Base-by-base conservation (phyloP, 2,888 invertebrate species). In the Herminia tarsipennalis region DNA sequence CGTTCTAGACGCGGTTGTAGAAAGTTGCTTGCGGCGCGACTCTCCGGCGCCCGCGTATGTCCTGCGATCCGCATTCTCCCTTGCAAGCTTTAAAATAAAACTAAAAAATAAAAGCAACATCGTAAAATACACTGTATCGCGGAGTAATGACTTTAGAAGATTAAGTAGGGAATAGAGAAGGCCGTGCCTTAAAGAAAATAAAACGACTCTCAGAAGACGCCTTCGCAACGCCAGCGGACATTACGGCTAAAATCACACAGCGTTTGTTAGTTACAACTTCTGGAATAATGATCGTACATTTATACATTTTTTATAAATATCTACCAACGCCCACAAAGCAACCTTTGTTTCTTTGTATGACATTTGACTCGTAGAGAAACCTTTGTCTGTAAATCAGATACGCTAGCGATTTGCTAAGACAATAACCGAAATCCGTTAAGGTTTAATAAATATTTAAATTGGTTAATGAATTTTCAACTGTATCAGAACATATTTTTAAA, bases 1-100 rank as follows among this genome's bases (percentile, higher is more conserved):
- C 78, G 86, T 78, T 91, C 86, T 90, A 90, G 88, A 90, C 88
- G 83, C 81, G 76, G 81, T 74, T 79, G 91, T 91, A 91, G 91
- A 91, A 91, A 91, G 91, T 90, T 88, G 88, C 78, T 88, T 82
- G 89, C 72, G 90, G 81, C 90, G 90, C 90, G 90, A 88, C 91
- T 83, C 70, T 55, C 66, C 78, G 91, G 91, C 91, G 91, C 91
- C 91, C 79, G 78, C 71, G 75, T 68, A 72, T 81, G 88, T 91
- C 91, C 91, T 89, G 90, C 86, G 84, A 86, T 80, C 81, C 85
- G 88, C 86, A 85, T 88, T 88, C 86, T 83, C 83, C 86, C 82
- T 83, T 76, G 73, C 75, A 77, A 77, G 76, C 76, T 77, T 83
- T 78, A 78, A 84, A 85, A 87, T 78, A 78, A 78, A 79, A 83